Evolutionary conservation across 1,140 invertebrate genomes (phyloP).

Genomic region (Dolichoris vasculosae): DNA sequence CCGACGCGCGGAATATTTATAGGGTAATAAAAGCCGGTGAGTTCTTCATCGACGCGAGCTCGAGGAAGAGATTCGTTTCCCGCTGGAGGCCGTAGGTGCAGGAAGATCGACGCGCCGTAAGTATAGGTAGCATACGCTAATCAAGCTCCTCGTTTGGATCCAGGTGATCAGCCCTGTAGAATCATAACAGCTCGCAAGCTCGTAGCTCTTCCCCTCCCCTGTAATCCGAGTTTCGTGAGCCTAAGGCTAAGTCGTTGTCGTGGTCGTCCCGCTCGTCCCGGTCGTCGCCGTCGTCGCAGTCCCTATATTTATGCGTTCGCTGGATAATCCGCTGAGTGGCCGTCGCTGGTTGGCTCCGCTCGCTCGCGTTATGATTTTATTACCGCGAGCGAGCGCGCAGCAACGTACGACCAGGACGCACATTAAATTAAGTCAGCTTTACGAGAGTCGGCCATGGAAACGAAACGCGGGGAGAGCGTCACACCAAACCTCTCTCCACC

Average conservation of each 20-base stretch:
- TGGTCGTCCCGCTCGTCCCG: background rate
- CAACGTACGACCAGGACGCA: constrained; percentile 39
- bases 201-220: background rate
- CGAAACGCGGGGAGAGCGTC: constrained; percentile 1
- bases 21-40: too few relatives aligned
- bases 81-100: too few relatives aligned
- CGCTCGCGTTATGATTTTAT: constrained; percentile 63
- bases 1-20: too few relatives aligned
- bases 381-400: constrained; percentile 52
- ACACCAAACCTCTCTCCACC: background rate
- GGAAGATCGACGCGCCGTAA: too few relatives aligned
- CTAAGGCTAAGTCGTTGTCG: background rate
- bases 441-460: constrained; percentile 56
- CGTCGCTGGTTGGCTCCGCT: constrained; percentile 11
- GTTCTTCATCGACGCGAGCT: too few relatives aligned
- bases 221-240: too few relatives aligned
- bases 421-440: constrained; percentile 70
- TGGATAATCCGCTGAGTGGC: constrained; percentile 52
- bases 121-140: background rate
- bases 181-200: too few relatives aligned
- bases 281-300: background rate
- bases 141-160: background rate
- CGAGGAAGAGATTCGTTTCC: too few relatives aligned
- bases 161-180: background rate
- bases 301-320: constrained; percentile 33